These are phyloP conservation scores for Radopholus similis DNA, from an alignment of 1,140 invertebrate species.

Conservation along the genomic window DNA sequence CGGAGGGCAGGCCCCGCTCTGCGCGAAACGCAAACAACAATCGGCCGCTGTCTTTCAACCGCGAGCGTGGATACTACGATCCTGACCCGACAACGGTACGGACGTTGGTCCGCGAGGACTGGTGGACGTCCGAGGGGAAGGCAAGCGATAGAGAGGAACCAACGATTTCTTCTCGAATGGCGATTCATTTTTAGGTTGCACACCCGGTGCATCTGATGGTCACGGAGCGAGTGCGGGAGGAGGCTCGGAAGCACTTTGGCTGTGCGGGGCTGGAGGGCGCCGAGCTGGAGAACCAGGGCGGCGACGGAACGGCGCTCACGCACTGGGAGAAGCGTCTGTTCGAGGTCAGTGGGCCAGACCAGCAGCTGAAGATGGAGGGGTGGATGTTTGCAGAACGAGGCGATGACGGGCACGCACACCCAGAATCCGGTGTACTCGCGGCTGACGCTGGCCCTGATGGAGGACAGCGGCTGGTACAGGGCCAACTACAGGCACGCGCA, in stretches of 20 bases:
- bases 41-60: slow-evolving; percentile 48
- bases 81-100: slow-evolving; percentile 86
- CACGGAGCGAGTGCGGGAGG: slow-evolving; percentile 44
- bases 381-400: slow-evolving; percentile 76
- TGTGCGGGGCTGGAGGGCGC: slow-evolving; percentile 86
- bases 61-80: slow-evolving; percentile 69
- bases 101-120: slow-evolving; percentile 73
- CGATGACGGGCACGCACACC: slow-evolving; percentile 98
- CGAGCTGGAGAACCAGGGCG: slow-evolving; percentile 94
- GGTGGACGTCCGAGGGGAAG: slow-evolving; percentile 77
- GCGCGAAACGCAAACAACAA: slow-evolving; percentile 26
- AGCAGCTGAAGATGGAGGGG: neutral
- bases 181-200: slow-evolving; percentile 20
- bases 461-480: slow-evolving; percentile 80
- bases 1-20: slow-evolving; percentile 29
- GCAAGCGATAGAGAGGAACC: slow-evolving; percentile 47
- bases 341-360: slow-evolving; percentile 64
- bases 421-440: slow-evolving; percentile 95
- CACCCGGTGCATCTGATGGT: slow-evolving; percentile 47
- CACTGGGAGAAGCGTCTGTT: slow-evolving; percentile 98
- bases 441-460: slow-evolving; percentile 91
- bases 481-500: slow-evolving; percentile 56
- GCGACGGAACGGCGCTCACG: slow-evolving; percentile 88
- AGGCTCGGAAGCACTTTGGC: slow-evolving; percentile 81
- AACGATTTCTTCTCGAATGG: too few relatives aligned